Base-by-base conservation (phyloP, 2,113 vertebrate genomes). In the Microcebus jonahi region DNA sequence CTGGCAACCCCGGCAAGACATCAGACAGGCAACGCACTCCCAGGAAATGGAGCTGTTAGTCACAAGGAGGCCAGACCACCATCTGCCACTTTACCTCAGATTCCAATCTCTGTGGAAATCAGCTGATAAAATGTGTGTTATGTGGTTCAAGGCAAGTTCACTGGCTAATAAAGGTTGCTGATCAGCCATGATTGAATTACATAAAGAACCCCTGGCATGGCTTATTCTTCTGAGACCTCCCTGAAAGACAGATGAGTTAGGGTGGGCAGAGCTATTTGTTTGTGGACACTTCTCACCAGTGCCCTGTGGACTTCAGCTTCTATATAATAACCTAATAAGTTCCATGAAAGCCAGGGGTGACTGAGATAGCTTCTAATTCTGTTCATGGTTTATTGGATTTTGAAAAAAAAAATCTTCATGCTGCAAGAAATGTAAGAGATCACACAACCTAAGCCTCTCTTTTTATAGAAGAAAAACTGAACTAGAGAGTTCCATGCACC, bases 261-360 rank as follows among this genome's bases (percentile, higher is more conserved):
- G 5, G 31, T 39, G 59, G 29, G 18, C 57, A 12, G 34, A 12
- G 65, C 17, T 27, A 9, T 34, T 63, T 39, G 50, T 36, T 20
- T 59, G 42, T n/a, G 20, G 50, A 18, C 2, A 0, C 4, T 25
- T 61, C 42, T 45, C 29, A 1, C 1, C 21, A n/a, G 50, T n/a
- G 17, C 18, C 63, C 39, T 53, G 14, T 5, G 86, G 45, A 57
- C 65, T 39, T 50, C 10, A 25, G 14, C 17, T 93, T 63, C 70
- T 36, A 20, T 57, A 21, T 59, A 89, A 80, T 39, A 92, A 57
- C 27, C 48, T 10, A n/a, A 8, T 21, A 70, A 13, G 15, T 61
- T 59, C 31, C 29, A 15, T 7, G 50, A 36, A 73, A 68, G n/a
- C 61, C 42, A 59, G 42, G 8, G 61, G 29, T 21, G 45, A 15